Evolutionary conservation across 2,797 vertebrate species (phyloP).

Genomic region (Manis javanica): DNA sequence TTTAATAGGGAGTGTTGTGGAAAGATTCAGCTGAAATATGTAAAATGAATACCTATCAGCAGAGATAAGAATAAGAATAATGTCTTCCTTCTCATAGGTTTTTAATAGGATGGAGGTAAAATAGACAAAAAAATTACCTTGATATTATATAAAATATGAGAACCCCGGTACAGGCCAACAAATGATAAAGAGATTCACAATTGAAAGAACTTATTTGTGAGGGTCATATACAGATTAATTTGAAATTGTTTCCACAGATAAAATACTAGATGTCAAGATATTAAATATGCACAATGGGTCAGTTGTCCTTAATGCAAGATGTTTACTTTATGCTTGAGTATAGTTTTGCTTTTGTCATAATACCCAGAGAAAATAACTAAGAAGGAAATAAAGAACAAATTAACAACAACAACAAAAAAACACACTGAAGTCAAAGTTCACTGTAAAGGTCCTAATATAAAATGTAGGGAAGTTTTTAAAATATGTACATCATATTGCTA

Average conservation of each 20-base stretch:
- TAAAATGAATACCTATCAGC: not conserved
- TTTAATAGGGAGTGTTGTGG: not conserved
- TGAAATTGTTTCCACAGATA: constrained; percentile 76
- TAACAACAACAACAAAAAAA: not conserved
- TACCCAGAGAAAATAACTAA: not conserved
- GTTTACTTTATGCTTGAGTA: constrained; percentile 76
- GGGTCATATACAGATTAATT: not conserved
- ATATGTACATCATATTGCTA: not conserved
- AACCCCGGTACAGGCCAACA: not conserved
- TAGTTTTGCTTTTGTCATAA: constrained; percentile 63
- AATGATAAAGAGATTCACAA: not conserved
- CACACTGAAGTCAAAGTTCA: not conserved
- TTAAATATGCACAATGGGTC: not conserved
- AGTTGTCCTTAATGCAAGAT: not conserved
- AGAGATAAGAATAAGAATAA: not conserved
- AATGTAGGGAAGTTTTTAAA: not conserved
- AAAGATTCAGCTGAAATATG: not conserved
- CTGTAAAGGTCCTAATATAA: not conserved
- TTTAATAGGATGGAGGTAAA: not conserved
- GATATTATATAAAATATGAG: not conserved
- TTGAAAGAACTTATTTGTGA: not conserved
- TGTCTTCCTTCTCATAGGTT: not conserved
- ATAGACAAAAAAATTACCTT: not conserved
- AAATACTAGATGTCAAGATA: constrained; percentile 80
- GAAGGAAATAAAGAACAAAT: not conserved